These are phyloP conservation scores for Phrynosoma blainvillii DNA, from an alignment of 2,113 vertebrate genomes.

Conservation along the genomic window DNA sequence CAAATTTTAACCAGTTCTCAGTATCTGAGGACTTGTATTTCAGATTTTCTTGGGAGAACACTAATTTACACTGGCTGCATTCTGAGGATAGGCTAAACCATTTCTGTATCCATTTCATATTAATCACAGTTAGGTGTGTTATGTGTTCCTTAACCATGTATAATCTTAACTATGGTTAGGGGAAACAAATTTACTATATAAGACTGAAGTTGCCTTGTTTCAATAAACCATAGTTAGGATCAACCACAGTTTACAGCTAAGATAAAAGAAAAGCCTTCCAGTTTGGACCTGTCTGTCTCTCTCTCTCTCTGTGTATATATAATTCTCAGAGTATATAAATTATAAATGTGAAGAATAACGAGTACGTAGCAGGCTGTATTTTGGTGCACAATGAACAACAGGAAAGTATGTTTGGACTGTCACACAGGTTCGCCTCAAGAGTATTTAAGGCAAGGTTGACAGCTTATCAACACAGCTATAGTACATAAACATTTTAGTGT, in stretches of 20 bases:
- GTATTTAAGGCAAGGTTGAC: background rate
- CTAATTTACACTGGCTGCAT: background rate
- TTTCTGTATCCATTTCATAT: background rate
- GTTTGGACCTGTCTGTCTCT: too few relatives aligned
- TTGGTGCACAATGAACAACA: background rate
- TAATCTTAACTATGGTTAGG: background rate
- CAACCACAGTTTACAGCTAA: background rate
- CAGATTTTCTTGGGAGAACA: background rate
- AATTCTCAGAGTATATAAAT: too few relatives aligned
- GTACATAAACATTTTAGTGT: background rate
- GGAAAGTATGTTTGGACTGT: too few relatives aligned
- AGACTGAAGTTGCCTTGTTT: background rate
- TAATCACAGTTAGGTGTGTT: background rate
- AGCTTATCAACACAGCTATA: background rate
- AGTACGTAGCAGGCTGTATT: background rate
- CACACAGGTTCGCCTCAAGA: too few relatives aligned
- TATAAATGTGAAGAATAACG: background rate
- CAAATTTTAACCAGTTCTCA: background rate
- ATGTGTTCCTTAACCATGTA: background rate
- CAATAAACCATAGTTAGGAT: background rate
- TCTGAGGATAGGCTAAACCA: background rate
- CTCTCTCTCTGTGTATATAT: too few relatives aligned
- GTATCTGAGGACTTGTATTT: background rate
- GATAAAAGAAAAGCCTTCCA: background rate
- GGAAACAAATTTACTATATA: background rate